Base-by-base conservation (phyloP, 2,888 invertebrate species). In the Lepidocyrtinus sp. region DNA sequence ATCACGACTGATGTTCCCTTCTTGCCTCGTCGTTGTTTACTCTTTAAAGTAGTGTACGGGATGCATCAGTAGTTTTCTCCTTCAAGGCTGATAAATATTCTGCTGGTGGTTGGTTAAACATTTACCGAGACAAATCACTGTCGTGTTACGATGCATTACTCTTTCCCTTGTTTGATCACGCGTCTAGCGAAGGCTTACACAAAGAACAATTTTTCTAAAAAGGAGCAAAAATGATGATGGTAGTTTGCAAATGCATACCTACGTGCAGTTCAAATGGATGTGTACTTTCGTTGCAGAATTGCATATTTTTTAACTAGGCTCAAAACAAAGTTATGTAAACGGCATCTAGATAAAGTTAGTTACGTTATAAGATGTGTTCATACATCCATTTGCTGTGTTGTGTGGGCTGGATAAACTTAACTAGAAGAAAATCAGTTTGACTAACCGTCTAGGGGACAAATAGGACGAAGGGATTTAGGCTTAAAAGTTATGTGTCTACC, bases 51-150 rank as follows among this genome's bases (percentile, higher is more conserved):
- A 36, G 36, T 36, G 36, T 12, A 36, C n/a, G n/a, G n/a, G 36
- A 36, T 12, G 36, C 36, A 12, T 12, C 36, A 5, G 36, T 12
- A 36, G 36, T 12, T 36, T 36, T 36, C 36, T 36, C 36, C 36
- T 36, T 36, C 12, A 36, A 36, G 12, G 12, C 63, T 63, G 63
- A 63, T 63, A 63, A 63, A 63, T 63, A 63, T 63, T 63, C 63
- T 63, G 63, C 22, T 63, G 63, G 36, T 12, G 36, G 63, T 63
- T 63, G 63, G 25, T 24, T 63, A 15, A 63, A 24, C 63, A 63
- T 63, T 63, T 26, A 24, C 26, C 36, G 17, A 63, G 63, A 22
- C 63, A 63, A 63, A 63, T 63, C 26, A 22, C 63, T 63, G 63
- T 25, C 26, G 26, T 63, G 63, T 36, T 36, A 12, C 63, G 63